phyloP scores from a whole-genome alignment of 2,888 invertebrate genomes.

The Yponomeuta evonymella region DNA sequence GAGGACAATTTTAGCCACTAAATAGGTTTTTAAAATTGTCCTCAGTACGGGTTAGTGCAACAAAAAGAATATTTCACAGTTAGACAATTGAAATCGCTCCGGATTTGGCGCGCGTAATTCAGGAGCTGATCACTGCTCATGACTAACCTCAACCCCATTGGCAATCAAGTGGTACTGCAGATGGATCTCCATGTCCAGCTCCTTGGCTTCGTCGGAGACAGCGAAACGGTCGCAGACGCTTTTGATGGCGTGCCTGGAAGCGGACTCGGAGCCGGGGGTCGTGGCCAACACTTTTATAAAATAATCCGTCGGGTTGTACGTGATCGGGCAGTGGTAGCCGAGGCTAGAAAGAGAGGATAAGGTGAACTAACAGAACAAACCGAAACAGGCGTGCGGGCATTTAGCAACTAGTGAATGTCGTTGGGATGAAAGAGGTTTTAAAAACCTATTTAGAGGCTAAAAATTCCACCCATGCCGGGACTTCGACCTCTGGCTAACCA shows the following conservation, averaged over 20 bases:
- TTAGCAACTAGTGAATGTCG: no score
- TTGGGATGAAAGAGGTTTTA: not conserved
- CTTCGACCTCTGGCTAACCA: no score
- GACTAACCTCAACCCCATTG: constrained; percentile 63
- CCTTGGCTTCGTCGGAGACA: constrained; percentile 85
- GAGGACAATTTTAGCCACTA: no score
- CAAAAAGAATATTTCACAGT: no score
- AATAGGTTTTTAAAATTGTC: no score
- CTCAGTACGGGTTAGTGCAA: no score
- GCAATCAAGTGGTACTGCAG: constrained; percentile 80
- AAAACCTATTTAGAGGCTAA: no score
- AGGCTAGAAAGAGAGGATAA: constrained; percentile 58
- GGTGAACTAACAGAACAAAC: not conserved
- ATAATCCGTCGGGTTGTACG: constrained; percentile 94
- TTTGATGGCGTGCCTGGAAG: constrained; percentile 81
- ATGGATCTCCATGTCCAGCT: constrained; percentile 84
- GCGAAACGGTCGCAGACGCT: constrained; percentile 87
- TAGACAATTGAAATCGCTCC: no score
- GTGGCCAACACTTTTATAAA: constrained; percentile 89
- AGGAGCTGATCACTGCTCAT: no score
- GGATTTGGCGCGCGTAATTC: no score
- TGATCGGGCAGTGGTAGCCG: constrained; percentile 85
- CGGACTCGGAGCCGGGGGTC: constrained; percentile 84
- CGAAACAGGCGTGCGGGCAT: no score
- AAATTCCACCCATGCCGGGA: no score